Evolutionary conservation across 2,113 vertebrate species (phyloP).

Genomic region (Sapayoa aenigma): DNA sequence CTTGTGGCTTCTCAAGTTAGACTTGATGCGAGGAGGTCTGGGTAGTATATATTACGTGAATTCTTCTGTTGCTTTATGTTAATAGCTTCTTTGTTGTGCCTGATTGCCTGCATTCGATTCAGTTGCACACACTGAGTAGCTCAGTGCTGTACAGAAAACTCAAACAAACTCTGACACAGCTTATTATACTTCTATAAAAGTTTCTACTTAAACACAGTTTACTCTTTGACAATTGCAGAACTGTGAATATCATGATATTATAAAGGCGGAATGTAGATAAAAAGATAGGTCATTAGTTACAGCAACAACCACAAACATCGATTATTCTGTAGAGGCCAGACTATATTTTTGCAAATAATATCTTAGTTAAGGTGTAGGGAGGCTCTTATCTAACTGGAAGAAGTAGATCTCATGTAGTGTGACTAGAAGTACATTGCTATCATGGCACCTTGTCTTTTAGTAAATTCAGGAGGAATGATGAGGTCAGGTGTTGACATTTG

Average conservation of each 20-base stretch:
- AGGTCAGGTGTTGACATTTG: background rate
- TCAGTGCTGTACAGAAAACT: background rate
- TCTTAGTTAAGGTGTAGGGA: background rate
- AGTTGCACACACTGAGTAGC: background rate
- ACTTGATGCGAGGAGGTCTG: background rate
- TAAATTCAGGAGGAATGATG: background rate
- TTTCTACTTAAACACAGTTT: background rate
- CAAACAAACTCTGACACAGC: background rate
- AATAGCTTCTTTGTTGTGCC: background rate
- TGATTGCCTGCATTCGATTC: background rate
- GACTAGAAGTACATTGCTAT: background rate
- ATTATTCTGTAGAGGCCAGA: background rate
- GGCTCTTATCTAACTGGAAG: background rate
- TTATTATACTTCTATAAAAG: background rate
- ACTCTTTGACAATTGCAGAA: background rate
- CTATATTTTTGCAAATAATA: background rate
- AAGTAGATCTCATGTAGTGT: background rate
- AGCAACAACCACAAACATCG: background rate
- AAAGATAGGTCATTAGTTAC: background rate
- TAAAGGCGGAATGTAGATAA: background rate
- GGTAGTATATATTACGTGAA: background rate
- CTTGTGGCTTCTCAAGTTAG: background rate
- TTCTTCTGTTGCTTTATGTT: background rate
- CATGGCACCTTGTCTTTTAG: background rate
- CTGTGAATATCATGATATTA: background rate